Conservation (phyloP, 2,888 invertebrate genomes). For the Dicranocentrus wangi region DNA sequence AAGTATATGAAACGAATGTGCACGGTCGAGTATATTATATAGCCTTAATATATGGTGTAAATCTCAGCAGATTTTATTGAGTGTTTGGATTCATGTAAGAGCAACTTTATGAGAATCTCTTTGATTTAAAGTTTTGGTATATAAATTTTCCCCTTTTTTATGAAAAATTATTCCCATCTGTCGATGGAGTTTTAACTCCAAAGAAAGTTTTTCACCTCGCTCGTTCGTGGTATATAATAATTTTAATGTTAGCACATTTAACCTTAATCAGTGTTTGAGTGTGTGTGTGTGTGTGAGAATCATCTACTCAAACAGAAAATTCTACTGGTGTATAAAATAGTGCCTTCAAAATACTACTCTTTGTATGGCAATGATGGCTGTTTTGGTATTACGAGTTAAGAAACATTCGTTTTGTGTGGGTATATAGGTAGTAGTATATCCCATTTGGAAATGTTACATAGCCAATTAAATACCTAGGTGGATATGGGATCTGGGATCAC, state of each 20-base stretch:
- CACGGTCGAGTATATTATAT: no score
- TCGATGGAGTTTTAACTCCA: not conserved
- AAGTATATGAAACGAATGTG: not conserved
- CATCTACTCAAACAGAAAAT: slow-evolving; percentile 15
- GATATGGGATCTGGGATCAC: no score
- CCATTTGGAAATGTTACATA: not conserved
- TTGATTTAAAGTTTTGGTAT: not conserved
- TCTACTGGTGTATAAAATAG: not conserved
- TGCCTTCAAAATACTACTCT: not conserved
- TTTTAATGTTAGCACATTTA: not conserved
- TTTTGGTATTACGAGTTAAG: not conserved
- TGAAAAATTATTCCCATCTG: not conserved
- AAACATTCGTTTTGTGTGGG: no score
- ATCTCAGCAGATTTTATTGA: no score
- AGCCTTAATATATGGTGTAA: no score
- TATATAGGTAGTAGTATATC: not conserved
- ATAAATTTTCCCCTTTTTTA: slow-evolving; percentile 1
- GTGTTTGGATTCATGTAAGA: no score
- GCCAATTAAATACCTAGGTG: not conserved
- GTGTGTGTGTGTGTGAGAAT: not conserved
- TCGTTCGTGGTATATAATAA: not conserved
- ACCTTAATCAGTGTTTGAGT: not conserved
- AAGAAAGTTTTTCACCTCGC: not conserved
- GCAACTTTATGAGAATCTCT: no score
- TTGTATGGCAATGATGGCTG: not conserved